phyloP scores from a whole-genome alignment of 2,888 invertebrate species.

The Miltochrista miniata region DNA sequence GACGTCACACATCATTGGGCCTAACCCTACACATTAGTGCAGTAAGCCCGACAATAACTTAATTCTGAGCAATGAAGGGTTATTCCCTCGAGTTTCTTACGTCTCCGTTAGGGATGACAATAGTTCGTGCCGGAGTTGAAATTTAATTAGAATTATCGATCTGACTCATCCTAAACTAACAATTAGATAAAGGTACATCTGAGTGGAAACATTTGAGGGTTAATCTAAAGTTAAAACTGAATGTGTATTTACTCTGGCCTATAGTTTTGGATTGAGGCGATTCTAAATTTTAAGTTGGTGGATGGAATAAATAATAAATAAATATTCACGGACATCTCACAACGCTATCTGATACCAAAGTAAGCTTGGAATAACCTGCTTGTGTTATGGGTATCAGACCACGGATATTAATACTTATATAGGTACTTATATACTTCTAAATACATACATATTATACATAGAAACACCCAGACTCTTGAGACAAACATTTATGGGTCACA shows the following conservation, averaged over 20 bases:
- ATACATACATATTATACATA: too few relatives aligned
- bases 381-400: too few relatives aligned
- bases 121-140: constrained; percentile 49
- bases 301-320: background rate
- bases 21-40: constrained; percentile 77
- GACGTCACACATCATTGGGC: constrained; percentile 42
- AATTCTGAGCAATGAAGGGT: constrained; percentile 74
- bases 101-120: constrained; percentile 63
- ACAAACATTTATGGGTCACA: too few relatives aligned
- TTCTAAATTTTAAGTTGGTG: background rate
- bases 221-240: constrained; percentile 39
- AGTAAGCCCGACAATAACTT: constrained; percentile 82
- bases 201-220: constrained; percentile 34
- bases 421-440: too few relatives aligned
- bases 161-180: constrained; percentile 54
- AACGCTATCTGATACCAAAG: too few relatives aligned
- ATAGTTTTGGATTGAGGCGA: constrained; percentile 14
- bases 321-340: too few relatives aligned
- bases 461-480: too few relatives aligned
- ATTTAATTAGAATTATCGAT: constrained; percentile 76
- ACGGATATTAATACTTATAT: too few relatives aligned
- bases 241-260: constrained; percentile 35
- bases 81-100: constrained; percentile 61
- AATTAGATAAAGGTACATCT: constrained; percentile 43
- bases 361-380: too few relatives aligned